Base-by-base conservation (phyloP, 2,113 vertebrate genomes). In the Etheostoma spectabile region DNA sequence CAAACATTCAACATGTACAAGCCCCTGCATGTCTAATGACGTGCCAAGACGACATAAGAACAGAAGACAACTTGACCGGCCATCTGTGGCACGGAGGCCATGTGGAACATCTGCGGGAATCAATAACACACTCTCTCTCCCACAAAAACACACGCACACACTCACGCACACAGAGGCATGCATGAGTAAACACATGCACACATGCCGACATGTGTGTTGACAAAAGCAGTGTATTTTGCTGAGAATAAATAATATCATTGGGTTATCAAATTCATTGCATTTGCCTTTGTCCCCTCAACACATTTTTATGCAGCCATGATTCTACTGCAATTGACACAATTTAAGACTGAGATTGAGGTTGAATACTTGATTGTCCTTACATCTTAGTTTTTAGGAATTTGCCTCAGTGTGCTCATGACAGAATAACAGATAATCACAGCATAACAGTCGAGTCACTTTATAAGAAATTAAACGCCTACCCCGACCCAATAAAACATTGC, bases 1-100 rank as follows among this genome's bases (percentile, higher is more conserved):
- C 64, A 74, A 11, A 60, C 75, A 60, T 53, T 27, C 74, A 71
- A 73, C 60, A 63, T 62, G 72, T 86, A 85, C 79, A 79, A 84
- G 86, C 52, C 72, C 77, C 84, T 90, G 90, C 87, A 91, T 92
- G 89, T 86, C 86, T 92, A 86, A 93, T 88, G 89, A 91, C 70
- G n/a, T 77, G 80, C 85, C 82, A 87, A 89, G 83, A 88, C 57
- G 22, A 83, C 83, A 78, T 18, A 80, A 79, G 84, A 79, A 84
- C 66, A 82, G 75, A 71, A 79, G 82, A 86, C n/a, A 3, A 88
- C 68, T 57, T 76, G 51, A 89, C 82, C 30, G 66, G 56, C 93
- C 92, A 93, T 94, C 90, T 94, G 93, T 86, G 79, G 71, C 67
- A 61, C 19, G 53, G 61, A 76, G 67, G 80, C 83, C 82, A 53